phyloP scores from a whole-genome alignment of 2,113 vertebrate species.

The Setophaga kirtlandii region DNA sequence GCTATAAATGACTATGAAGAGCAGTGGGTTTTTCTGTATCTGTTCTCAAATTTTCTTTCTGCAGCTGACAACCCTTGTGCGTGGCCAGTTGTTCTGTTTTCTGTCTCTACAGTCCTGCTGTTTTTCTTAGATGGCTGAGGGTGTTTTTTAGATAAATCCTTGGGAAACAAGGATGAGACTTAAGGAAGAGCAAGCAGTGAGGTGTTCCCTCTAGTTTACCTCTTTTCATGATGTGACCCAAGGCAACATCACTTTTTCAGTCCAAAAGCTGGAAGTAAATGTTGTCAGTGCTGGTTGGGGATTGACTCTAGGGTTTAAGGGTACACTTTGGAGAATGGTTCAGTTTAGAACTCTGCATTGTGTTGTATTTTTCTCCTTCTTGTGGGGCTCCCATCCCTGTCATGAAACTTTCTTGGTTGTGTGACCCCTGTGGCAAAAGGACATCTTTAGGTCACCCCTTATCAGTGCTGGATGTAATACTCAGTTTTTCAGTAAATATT shows the following conservation, averaged over 20 bases:
- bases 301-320: background rate
- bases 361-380: background rate
- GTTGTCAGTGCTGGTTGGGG: background rate
- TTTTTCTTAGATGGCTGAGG: background rate
- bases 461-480: background rate
- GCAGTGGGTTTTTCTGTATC: background rate
- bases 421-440: background rate
- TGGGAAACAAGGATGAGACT: background rate
- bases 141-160: background rate
- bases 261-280: background rate
- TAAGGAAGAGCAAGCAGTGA: background rate
- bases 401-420: background rate
- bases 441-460: background rate
- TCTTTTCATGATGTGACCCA: background rate
- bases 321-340: background rate
- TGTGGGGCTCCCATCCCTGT: accelerated
- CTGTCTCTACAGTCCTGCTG: background rate
- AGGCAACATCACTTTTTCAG: background rate
- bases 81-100: background rate
- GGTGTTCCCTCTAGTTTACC: background rate
- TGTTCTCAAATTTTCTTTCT: background rate
- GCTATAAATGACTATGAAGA: background rate
- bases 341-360: background rate
- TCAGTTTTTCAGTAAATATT: accelerated
- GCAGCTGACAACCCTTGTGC: background rate